These are phyloP conservation scores for Zaprionus inermis DNA, from an alignment of 1,140 invertebrate genomes.

Conservation along the genomic window DNA sequence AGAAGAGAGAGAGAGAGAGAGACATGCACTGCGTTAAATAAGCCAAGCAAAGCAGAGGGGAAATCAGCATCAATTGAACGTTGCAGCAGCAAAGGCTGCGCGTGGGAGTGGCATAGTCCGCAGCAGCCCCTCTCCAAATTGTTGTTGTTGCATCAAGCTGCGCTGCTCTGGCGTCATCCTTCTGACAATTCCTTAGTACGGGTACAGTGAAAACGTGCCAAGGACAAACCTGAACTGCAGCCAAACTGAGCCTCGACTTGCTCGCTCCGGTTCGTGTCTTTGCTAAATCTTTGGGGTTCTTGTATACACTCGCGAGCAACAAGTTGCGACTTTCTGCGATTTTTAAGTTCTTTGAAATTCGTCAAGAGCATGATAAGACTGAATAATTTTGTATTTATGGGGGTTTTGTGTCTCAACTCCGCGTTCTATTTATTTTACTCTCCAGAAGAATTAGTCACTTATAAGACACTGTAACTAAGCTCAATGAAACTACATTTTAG, in stretches of 20 bases:
- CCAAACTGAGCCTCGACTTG: neutral
- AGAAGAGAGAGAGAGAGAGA: neutral
- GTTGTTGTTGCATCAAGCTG: conserved; percentile 3
- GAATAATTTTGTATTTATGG: no score
- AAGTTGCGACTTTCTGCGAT: neutral
- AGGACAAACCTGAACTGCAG: conserved; percentile 5
- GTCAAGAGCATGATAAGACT: no score
- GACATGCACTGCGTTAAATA: conserved; percentile 32
- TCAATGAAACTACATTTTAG: no score
- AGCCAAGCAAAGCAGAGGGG: conserved; percentile 24
- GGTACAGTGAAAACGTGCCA: conserved; percentile 23
- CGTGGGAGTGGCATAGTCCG: conserved; percentile 60
- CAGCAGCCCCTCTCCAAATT: neutral
- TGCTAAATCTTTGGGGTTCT: neutral
- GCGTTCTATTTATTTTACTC: no score
- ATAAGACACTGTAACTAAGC: no score
- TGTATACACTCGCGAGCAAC: neutral
- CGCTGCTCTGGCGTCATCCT: neutral
- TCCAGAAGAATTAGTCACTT: no score
- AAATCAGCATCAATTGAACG: conserved; percentile 22
- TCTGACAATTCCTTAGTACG: no score
- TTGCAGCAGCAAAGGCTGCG: conserved; percentile 28
- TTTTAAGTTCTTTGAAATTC: neutral
- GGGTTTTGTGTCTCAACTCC: no score
- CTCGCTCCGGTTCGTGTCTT: conserved; percentile 2